Conservation (phyloP, 2,797 vertebrate species). For the Muraenolepis orangiensis region DNA sequence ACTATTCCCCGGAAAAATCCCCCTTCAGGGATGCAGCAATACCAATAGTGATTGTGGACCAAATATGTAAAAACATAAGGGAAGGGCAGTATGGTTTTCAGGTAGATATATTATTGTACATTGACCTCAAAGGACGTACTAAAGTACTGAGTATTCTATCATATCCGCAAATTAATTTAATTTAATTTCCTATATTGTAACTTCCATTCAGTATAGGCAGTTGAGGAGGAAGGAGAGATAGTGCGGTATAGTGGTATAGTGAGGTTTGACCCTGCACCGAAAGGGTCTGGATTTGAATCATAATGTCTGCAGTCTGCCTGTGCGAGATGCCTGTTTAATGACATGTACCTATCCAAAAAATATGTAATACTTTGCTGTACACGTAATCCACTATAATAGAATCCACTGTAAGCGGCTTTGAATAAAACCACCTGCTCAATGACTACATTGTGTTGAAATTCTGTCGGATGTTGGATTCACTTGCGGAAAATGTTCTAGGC, state of each 20-base stretch:
- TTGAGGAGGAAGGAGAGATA: too few relatives aligned
- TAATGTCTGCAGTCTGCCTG: not conserved
- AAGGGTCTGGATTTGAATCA: not conserved
- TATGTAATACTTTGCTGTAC: not conserved
- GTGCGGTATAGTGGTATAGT: too few relatives aligned
- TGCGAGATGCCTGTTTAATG: not conserved
- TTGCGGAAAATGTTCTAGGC: too few relatives aligned
- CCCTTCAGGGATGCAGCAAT: not conserved
- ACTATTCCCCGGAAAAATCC: not conserved
- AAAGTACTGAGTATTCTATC: not conserved
- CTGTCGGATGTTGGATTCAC: not conserved
- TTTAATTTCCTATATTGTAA: not conserved
- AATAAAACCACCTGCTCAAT: not conserved
- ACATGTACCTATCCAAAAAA: not conserved
- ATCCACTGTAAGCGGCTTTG: not conserved
- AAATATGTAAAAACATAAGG: not conserved
- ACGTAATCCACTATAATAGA: not conserved
- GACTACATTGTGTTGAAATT: not conserved
- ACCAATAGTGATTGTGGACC: not conserved
- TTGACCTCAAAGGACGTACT: not conserved
- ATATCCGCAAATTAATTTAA: not conserved
- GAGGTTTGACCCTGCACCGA: too few relatives aligned
- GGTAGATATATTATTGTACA: not conserved
- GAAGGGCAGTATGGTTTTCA: not conserved
- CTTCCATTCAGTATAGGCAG: not conserved